A percentile compares a stretch with the other conserved stretches of the same genome.
These are phyloP conservation scores for Callyntrura guangdongensis DNA, from an alignment of 2,888 invertebrate species.

Conservation along the genomic window DNA sequence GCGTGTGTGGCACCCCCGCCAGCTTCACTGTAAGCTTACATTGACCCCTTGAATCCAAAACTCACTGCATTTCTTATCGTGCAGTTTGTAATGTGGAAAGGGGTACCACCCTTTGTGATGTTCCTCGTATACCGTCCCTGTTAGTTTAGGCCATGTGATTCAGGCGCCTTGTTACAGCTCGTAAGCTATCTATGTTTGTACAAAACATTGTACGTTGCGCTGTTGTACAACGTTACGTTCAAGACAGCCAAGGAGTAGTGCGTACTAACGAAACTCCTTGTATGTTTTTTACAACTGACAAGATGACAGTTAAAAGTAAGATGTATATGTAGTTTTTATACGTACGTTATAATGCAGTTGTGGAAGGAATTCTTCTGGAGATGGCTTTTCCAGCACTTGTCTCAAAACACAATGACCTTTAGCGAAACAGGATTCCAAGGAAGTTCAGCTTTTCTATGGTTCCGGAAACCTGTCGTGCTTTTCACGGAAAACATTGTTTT, in stretches of 20 bases:
- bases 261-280: neutral
- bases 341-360: too few species aligned
- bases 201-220: neutral
- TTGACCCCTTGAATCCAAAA: slow-evolving; percentile 59
- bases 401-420: too few species aligned
- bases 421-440: too few species aligned
- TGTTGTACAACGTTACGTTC: neutral
- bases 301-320: slow-evolving; percentile 17
- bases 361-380: neutral
- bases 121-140: slow-evolving; percentile 49
- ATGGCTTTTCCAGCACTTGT: too few species aligned
- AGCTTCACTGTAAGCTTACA: slow-evolving; percentile 67
- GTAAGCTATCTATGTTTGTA: slow-evolving; percentile 44
- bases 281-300: neutral
- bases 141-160: slow-evolving; percentile 67
- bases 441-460: too few species aligned
- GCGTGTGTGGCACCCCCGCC: slow-evolving; percentile 68
- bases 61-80: slow-evolving; percentile 21
- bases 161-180: slow-evolving; percentile 52
- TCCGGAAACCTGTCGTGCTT: too few species aligned
- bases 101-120: slow-evolving; percentile 50
- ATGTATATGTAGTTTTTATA: neutral
- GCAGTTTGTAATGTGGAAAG: neutral
- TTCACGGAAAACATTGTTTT: too few species aligned
- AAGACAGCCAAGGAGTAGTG: neutral